Evolutionary conservation across 2,888 invertebrate genomes (phyloP), one percentile per base, ranked within the genome.

Genomic region (Tetanocera ferruginea): DNA sequence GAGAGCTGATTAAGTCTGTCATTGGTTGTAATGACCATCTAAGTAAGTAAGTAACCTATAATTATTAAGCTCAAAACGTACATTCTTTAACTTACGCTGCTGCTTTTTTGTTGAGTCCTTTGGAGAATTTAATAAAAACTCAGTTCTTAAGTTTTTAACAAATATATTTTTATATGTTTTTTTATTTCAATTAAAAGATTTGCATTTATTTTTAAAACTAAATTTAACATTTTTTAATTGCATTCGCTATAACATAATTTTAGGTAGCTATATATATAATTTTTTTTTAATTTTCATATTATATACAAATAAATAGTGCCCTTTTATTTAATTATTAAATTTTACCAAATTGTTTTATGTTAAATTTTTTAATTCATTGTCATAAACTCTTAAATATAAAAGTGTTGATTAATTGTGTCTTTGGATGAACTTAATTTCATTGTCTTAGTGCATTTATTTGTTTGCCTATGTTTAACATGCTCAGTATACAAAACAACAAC

Each of bases 251-350:
- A 34, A 23, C 64, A 64, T 28, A n/a, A n/a, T n/a, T n/a, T n/a
- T n/a, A n/a, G n/a, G n/a, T n/a, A n/a, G n/a, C n/a, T n/a, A 17
- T 31, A n/a, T 64, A 34, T 64, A 9, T 19, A 4, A 9, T 60
- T 60, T 60, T n/a, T 25, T 25, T n/a, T 31, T 17, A 17, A 31
- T 34, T 25, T 64, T 19, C 17, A 31, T 17, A 34, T 25, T 64
- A 64, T 64, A 17, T 64, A 64, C 64, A 64, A 64, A 64, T 60
- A 60, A 60, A 60, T 60, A 60, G 28, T 43, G 43, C 43, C 11
- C n/a, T n/a, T n/a, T 37, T 43, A 14, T 43, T 43, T 43, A 11
- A 1, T 11, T 11, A n/a, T n/a, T n/a, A n/a, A n/a, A n/a, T n/a
- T n/a, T n/a, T n/a, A n/a, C n/a, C n/a, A n/a, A n/a, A n/a, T 60